These are phyloP conservation scores for Cyaniris semiargus DNA, from an alignment of 2,888 invertebrate species.

Conservation along the genomic window DNA sequence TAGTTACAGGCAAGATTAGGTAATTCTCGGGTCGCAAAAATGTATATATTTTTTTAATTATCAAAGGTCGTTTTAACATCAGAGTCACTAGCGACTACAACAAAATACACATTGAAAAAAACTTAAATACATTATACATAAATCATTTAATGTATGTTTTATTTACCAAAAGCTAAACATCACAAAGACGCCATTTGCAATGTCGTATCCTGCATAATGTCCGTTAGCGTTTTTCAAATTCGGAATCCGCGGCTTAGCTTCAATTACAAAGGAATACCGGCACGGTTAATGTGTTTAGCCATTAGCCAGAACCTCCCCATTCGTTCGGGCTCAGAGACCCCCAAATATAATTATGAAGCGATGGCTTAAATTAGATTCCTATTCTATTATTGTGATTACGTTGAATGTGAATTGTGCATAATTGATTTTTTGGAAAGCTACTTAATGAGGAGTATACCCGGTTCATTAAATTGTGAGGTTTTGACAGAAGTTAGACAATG, in stretches of 20 bases:
- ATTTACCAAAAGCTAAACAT: neutral
- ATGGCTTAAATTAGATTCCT: slow-evolving; percentile 6
- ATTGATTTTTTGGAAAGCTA: too few relatives aligned
- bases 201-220: slow-evolving; percentile 13
- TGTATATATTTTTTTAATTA: too few relatives aligned
- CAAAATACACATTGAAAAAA: neutral
- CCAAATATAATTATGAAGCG: slow-evolving; percentile 7
- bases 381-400: neutral
- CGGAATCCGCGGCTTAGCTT: slow-evolving; percentile 7
- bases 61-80: too few relatives aligned
- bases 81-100: too few relatives aligned
- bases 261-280: slow-evolving; percentile 18
- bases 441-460: too few relatives aligned
- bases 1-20: too few relatives aligned
- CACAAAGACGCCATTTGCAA: neutral
- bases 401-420: neutral
- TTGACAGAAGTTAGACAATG: too few relatives aligned
- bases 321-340: neutral
- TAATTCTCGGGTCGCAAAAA: too few relatives aligned
- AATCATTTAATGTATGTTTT: neutral
- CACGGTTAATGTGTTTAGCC: slow-evolving; percentile 6
- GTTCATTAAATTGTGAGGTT: too few relatives aligned
- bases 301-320: slow-evolving; percentile 6
- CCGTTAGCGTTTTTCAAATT: slow-evolving; percentile 12
- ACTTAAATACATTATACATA: neutral